These are phyloP conservation scores for Acropora yongei DNA, from an alignment of 64 coral and sea anemone genomes.

Conservation along the genomic window DNA sequence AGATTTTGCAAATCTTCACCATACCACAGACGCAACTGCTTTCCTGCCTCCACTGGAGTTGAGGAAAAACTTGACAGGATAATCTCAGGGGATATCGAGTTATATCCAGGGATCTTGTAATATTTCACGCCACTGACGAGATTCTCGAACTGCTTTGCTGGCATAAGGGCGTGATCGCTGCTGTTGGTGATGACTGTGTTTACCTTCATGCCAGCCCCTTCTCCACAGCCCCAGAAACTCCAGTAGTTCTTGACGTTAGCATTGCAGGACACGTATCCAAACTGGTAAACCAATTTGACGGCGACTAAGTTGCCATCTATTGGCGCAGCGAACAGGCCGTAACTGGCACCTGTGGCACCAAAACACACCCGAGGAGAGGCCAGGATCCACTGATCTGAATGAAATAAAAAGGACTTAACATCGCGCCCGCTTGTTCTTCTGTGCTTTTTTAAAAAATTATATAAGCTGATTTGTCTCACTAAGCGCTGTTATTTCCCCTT, in stretches of 20 bases:
- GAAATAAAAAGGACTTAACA: neutral
- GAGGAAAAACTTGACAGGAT: constrained; percentile 5
- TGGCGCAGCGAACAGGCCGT: neutral
- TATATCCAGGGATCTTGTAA: constrained; percentile 9
- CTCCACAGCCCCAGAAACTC: constrained; percentile 17
- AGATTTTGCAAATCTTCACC: constrained; percentile 2
- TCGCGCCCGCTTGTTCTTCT: too few relatives aligned
- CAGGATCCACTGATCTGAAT: neutral
- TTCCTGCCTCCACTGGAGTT: neutral
- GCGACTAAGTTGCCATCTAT: constrained; percentile 1
- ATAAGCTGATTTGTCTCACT: too few relatives aligned
- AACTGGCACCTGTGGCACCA: neutral
- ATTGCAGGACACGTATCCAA: neutral
- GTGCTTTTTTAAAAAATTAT: too few relatives aligned
- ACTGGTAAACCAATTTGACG: neutral
- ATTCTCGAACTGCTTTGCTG: neutral
- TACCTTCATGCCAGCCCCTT: neutral
- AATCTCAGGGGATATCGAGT: neutral
- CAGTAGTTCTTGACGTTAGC: too few relatives aligned
- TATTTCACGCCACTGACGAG: too few relatives aligned
- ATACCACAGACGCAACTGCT: constrained; percentile 34
- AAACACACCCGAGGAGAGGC: neutral
- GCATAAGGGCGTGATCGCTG: neutral
- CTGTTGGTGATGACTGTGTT: neutral
- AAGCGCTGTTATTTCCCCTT: too few relatives aligned